Evolutionary conservation across 2,113 vertebrate species (phyloP), one percentile per base, ranked within the genome.

Genomic region (Brevimyrus niger): DNA sequence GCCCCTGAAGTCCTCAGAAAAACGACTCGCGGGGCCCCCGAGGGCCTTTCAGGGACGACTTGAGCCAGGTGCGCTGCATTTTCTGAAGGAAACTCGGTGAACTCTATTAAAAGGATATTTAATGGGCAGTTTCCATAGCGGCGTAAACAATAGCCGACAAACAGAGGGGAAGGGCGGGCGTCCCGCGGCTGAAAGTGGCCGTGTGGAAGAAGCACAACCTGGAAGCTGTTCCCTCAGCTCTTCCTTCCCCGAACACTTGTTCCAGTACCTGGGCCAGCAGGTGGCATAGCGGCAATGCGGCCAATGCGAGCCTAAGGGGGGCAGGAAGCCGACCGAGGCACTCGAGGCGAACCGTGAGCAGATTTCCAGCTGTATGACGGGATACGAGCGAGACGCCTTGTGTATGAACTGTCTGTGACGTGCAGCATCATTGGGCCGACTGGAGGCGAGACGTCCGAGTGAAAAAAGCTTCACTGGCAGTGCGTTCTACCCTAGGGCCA

Each of bases 11-110:
- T 53, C 94, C 90, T 93, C 92, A 91, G 90, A 53, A 61, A 86
- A 17, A 27, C 51, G 31, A 51, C 83, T 92, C 90, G 92, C 90
- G 91, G 90, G 89, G 38, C 91, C 93, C 91, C 93, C 91, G 93
- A 88, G 90, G 93, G 93, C 93, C 92, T 92, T 95, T 47, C 15
- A n/a, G 38, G 44, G 92, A 91, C 94, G 94, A 90, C 94, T 92
- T 93, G 91, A 90, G 92, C 92, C 95, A 96, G 95, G 95, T 96
- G 95, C 93, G 93, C 93, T 93, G 89, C 93, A 94, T 95, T 94
- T 94, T 94, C 94, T 91, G 92, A 92, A 89, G 93, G 94, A 92
- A 92, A 94, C 94, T 94, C 93, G 90, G 92, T 90, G 89, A 94
- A 93, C 91, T 92, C 94, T 92, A 94, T 94, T 94, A 94, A 95